Percentiles rank a stretch among this genome's conserved stretches.
Conservation (phyloP, 1,140 invertebrate genomes). For the Holcopasites calliopsidis region DNA sequence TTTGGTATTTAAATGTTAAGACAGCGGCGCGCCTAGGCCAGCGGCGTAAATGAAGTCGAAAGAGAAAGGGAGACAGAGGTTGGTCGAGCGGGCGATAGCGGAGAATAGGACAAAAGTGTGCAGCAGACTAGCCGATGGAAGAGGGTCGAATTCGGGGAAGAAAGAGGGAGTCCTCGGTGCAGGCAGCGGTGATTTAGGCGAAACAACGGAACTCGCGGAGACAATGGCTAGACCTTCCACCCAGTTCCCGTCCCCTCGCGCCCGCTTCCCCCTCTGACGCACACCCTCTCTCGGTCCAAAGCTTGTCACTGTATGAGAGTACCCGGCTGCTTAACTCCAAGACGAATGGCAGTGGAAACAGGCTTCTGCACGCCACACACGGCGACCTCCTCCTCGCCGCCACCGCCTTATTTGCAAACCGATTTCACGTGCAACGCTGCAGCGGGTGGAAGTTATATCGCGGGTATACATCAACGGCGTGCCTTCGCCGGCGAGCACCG, state of each 20-base stretch:
- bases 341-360: conserved; percentile 53
- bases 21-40: conserved; percentile 16
- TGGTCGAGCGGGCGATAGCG: background rate
- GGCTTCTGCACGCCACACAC: conserved; percentile 50
- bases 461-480: conserved; percentile 38
- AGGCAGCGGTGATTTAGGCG: conserved; percentile 59
- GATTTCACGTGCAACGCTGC: conserved; percentile 57
- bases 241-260: background rate
- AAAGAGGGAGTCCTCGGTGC: conserved; percentile 44
- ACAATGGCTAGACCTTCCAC: conserved; percentile 53
- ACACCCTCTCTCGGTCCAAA: background rate
- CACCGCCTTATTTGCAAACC: conserved; percentile 58
- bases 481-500: background rate
- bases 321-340: conserved; percentile 59
- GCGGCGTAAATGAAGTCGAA: conserved; percentile 56
- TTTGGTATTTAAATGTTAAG: conserved; percentile 75
- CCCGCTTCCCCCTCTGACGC: background rate
- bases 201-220: conserved; percentile 63
- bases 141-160: conserved; percentile 48
- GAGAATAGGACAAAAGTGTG: conserved; percentile 8
- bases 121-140: conserved; percentile 31
- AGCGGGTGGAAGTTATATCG: conserved; percentile 40
- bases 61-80: background rate
- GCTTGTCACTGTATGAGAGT: conserved; percentile 42
- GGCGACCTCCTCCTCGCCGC: conserved; percentile 38